These are phyloP conservation scores for Catajapyx aquilonaris DNA, from an alignment of 1,140 invertebrate species.

Conservation along the genomic window DNA sequence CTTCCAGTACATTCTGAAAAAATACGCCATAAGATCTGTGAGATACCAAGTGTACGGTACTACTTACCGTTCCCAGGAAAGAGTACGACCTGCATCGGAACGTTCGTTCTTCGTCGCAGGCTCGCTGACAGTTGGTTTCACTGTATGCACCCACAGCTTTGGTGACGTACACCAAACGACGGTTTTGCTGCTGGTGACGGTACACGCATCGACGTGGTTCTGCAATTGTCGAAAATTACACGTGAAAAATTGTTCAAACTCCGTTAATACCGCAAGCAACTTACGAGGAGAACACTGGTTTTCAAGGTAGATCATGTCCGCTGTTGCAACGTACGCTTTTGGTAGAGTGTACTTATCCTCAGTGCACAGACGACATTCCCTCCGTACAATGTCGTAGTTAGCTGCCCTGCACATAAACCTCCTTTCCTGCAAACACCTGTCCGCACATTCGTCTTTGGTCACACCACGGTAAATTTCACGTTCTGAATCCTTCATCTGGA, in stretches of 20 bases:
- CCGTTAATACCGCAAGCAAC: constrained; percentile 5
- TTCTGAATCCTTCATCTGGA: constrained; percentile 17
- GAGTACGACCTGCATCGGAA: constrained; percentile 28
- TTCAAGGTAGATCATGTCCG: constrained; percentile 26
- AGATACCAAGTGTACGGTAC: constrained; percentile 2
- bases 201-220: constrained; percentile 20
- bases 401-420: constrained; percentile 23
- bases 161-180: constrained; percentile 22
- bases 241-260: neutral
- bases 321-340: constrained; percentile 16
- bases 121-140: constrained; percentile 22
- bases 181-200: constrained; percentile 17
- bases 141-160: constrained; percentile 20
- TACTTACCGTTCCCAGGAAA: constrained; percentile 22
- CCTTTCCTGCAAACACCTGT: constrained; percentile 23
- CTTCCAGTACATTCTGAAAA: constrained; percentile 7
- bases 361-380: constrained; percentile 23
- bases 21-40: too few species aligned
- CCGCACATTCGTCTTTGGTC: constrained; percentile 22
- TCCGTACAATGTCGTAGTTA: constrained; percentile 20
- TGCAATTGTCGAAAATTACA: constrained; percentile 9
- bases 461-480: constrained; percentile 17
- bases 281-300: constrained; percentile 27
- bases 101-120: constrained; percentile 24
- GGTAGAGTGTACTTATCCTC: constrained; percentile 22